phyloP scores from a whole-genome alignment of 2,797 vertebrate genomes.

The Myotis planiceps region DNA sequence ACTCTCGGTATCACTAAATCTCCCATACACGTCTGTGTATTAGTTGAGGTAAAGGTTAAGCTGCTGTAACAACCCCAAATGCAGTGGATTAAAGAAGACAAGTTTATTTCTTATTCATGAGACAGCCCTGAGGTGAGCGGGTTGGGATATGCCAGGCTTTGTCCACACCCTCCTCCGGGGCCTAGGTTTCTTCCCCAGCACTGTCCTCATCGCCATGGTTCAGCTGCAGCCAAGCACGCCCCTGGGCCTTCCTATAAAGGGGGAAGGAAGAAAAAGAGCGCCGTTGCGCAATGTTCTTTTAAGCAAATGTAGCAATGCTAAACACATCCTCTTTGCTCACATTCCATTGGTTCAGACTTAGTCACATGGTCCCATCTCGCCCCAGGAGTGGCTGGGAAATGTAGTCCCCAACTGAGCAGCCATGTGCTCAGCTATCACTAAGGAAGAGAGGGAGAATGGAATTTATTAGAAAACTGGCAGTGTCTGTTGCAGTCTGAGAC shows the following conservation, averaged over 20 bases:
- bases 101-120: conserved; percentile 31
- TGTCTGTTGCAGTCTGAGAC: background rate
- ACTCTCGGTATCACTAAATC: background rate
- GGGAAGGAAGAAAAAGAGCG: background rate
- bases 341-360: background rate
- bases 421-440: background rate
- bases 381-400: conserved; percentile 35
- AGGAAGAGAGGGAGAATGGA: background rate
- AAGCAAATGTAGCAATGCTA: background rate
- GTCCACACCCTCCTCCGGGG: background rate
- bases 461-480: background rate
- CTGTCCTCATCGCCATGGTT: background rate
- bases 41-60: conserved; percentile 57
- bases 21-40: background rate
- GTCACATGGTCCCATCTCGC: background rate
- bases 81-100: conserved; percentile 36
- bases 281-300: accelerated
- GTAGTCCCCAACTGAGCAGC: background rate
- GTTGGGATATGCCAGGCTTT: background rate
- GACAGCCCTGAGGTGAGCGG: background rate
- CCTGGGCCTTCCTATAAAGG: background rate
- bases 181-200: background rate
- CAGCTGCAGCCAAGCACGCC: too few relatives aligned
- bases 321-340: background rate
- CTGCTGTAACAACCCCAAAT: conserved; percentile 44